Evolutionary conservation across 2,797 vertebrate genomes (phyloP).

Genomic region (Gymnodraco acuticeps): DNA sequence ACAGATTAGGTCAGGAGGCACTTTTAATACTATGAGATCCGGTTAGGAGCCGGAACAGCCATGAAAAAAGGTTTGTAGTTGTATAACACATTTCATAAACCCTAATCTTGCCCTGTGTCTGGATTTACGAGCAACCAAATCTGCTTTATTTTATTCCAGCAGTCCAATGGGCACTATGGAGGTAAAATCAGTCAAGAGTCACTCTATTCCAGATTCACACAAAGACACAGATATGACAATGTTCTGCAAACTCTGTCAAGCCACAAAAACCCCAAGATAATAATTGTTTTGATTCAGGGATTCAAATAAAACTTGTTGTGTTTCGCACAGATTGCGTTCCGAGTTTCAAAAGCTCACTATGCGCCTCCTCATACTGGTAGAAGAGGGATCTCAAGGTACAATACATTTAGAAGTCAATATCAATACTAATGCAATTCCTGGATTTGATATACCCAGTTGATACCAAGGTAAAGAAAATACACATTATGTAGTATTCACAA

Average conservation of each 20-base stretch:
- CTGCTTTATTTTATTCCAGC: conserved; percentile 20
- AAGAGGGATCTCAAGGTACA: too few relatives aligned
- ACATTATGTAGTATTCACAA: too few relatives aligned
- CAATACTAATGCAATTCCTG: too few relatives aligned
- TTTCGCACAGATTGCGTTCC: background rate
- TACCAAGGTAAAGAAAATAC: too few relatives aligned
- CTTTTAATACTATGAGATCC: conserved; percentile 16
- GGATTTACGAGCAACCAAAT: conserved; percentile 41
- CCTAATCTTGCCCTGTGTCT: background rate
- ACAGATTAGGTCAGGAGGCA: conserved; percentile 15
- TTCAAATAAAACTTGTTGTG: background rate
- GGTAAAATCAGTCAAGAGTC: background rate
- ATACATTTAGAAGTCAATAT: too few relatives aligned
- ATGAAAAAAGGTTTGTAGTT: conserved; percentile 19
- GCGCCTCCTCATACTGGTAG: background rate
- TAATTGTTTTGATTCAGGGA: background rate
- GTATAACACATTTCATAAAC: conserved; percentile 17
- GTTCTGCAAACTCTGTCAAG: background rate
- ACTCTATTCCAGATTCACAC: too few relatives aligned
- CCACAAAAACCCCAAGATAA: background rate
- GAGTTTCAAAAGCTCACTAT: background rate
- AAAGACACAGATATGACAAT: too few relatives aligned
- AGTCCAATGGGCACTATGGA: conserved; percentile 1
- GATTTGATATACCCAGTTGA: too few relatives aligned
- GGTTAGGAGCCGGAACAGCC: conserved; percentile 25